Evolutionary conservation across 35 echinoderm and acorn worm genomes (phyloP).

Genomic region (Anneissia japonica): DNA sequence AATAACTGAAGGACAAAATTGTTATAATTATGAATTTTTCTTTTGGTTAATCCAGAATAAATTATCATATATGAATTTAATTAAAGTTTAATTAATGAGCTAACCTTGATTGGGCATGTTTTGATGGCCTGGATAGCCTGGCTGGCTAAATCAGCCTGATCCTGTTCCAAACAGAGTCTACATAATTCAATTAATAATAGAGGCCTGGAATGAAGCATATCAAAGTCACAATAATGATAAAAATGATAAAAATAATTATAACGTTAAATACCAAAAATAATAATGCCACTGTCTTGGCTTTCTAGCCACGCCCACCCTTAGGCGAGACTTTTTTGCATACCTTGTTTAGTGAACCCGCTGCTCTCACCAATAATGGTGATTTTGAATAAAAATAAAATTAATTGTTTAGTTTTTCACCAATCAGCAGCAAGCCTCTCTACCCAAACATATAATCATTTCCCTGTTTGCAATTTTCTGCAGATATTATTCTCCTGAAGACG

Average conservation of each 20-base stretch:
- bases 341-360: too few species aligned
- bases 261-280: background rate
- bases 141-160: slow-evolving; percentile 65
- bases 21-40: too few species aligned
- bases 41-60: too few species aligned
- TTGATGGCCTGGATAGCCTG: slow-evolving; percentile 65
- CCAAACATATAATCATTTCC: too few species aligned
- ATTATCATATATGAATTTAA: too few species aligned
- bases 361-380: too few species aligned
- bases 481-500: too few species aligned
- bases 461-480: too few species aligned
- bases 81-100: background rate
- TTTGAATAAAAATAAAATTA: too few species aligned
- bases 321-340: background rate
- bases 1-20: too few species aligned
- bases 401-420: too few species aligned
- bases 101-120: slow-evolving; percentile 78
- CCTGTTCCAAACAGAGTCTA: slow-evolving; percentile 72
- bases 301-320: background rate
- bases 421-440: too few species aligned
- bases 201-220: slow-evolving; percentile 26
- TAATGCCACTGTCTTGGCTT: background rate
- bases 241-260: slow-evolving; percentile 2
- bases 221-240: background rate
- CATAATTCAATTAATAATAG: slow-evolving; percentile 64